A percentile compares a stretch with the other conserved stretches of the same genome.
Evolutionary conservation across 2,888 invertebrate genomes (phyloP).

Genomic region (Hetaerina titia): DNA sequence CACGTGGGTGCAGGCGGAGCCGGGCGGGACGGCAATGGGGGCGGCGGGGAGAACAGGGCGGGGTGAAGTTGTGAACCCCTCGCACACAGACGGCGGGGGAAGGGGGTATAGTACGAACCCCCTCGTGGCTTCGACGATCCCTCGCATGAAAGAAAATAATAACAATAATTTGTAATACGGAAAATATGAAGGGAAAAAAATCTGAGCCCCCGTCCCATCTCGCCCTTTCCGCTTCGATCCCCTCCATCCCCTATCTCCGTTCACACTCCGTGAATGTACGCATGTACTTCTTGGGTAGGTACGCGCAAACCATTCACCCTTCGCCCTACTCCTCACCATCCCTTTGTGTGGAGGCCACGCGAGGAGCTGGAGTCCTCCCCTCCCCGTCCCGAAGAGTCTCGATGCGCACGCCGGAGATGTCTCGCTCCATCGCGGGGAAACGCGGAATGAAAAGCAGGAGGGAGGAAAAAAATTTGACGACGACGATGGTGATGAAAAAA

Average conservation of each 20-base stretch:
- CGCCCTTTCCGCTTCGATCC: neutral
- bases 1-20: neutral
- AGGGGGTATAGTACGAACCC: neutral
- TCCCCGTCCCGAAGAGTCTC: neutral
- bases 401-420: neutral
- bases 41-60: neutral
- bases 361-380: neutral
- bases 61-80: neutral
- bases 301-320: neutral
- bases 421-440: neutral
- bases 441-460: neutral
- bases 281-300: neutral
- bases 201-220: neutral
- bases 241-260: neutral
- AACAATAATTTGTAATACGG: too few relatives aligned
- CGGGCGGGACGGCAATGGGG: neutral
- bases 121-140: neutral
- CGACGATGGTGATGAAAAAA: neutral
- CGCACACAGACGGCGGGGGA: neutral
- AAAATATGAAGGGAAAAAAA: neutral
- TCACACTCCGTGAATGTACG: neutral
- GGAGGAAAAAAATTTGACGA: neutral
- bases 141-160: neutral
- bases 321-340: neutral
- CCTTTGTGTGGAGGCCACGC: neutral